phyloP scores from a whole-genome alignment of 2,888 invertebrate genomes.

The Perizoma affinitatum region DNA sequence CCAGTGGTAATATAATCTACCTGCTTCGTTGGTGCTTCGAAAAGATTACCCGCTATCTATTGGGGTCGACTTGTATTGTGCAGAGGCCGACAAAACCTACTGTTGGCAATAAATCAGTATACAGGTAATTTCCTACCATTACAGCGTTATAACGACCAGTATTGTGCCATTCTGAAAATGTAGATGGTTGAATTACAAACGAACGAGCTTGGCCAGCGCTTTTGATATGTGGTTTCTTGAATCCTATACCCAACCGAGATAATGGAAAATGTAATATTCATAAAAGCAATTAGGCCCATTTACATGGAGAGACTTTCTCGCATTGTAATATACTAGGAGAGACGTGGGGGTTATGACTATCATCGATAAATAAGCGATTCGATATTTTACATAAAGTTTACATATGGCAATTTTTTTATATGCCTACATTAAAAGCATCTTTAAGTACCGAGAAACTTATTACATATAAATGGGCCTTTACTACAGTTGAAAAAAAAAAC shows the following conservation, averaged over 20 bases:
- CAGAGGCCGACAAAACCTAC: conserved; percentile 49
- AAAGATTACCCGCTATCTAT: conserved; percentile 67
- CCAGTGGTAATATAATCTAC: not conserved
- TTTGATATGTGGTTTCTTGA: not conserved
- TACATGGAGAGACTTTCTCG: not conserved
- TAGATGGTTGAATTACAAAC: conserved; percentile 32
- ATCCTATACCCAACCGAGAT: not conserved
- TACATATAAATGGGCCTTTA: too few species aligned
- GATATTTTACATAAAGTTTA: too few species aligned
- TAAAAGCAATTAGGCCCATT: not conserved
- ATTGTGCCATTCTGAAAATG: conserved; percentile 59
- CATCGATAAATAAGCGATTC: too few species aligned
- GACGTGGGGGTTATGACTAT: too few species aligned
- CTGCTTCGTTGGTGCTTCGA: conserved; percentile 36
- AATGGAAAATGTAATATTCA: not conserved
- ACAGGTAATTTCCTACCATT: conserved; percentile 75
- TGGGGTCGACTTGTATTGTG: conserved; percentile 63
- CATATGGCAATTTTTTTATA: too few species aligned
- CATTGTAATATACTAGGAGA: not conserved
- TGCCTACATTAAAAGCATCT: too few species aligned
- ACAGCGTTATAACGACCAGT: conserved; percentile 64
- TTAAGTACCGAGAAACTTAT: too few species aligned
- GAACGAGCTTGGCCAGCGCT: conserved; percentile 24
- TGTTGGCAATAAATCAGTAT: conserved; percentile 67
- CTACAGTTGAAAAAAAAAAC: too few species aligned